Evolutionary conservation across 2,797 vertebrate species (phyloP), one percentile per base, ranked within the genome.

Genomic region (Tokudaia muenninki): DNA sequence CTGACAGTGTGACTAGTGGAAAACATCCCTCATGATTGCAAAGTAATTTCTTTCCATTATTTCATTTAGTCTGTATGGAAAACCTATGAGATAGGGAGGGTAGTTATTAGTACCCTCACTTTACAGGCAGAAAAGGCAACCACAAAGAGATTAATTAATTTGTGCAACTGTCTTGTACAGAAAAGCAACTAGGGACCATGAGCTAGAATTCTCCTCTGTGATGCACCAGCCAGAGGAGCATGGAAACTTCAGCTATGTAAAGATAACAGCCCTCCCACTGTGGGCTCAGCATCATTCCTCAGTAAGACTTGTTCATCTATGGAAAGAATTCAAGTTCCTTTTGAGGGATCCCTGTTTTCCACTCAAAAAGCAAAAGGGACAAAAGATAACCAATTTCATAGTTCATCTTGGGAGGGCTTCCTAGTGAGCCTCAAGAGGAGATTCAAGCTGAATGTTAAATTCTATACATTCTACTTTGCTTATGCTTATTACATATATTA

Each of bases 91-190:
- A 37, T 65, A 84, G 17, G 44, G 87, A 96, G 67, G 31, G 47
- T 24, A 88, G 34, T 67, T 92, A 26, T 94, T 65, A 55, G 47
- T 19, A 63, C 37, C 26, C 52, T 92, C 65, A 94, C 1, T 92
- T 90, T 47, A 93, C 61, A 86, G 47, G 17, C 75, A 94, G 55
- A 34, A 95, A 95, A 61, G 59, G 47, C 72, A 94, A 92, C n/a
- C 29, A 87, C 74, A 92, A 6, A 89, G 50, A 90, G 24, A 34
- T n/a, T 55, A 16, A 2, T 87, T 87, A 55, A 9, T 88, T 92
- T 84, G n/a, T 11, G 10, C 21, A 67, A 31, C 17, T 79, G 52
- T 19, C 21, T 41, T 41, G 41, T 41, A 41, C 41, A 41, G 41
- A 65, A 86, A 31, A 24, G 8, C n/a, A 79, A 14, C 84, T 63